These are phyloP conservation scores for Oxytorus armatus DNA, from an alignment of 2,888 invertebrate genomes.

Conservation along the genomic window DNA sequence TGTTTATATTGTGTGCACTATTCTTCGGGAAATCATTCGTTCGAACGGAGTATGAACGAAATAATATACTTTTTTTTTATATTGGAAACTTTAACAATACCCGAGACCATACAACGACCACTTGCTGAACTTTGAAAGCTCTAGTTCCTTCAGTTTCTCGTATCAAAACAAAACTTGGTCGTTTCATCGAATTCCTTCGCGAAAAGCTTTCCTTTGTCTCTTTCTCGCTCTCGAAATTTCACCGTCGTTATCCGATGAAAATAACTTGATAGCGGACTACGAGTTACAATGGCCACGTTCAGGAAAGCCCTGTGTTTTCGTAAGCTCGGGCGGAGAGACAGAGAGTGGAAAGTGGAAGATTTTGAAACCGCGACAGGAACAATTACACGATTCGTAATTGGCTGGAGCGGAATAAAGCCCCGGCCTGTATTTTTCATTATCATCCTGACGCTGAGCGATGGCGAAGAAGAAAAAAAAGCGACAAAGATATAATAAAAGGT, in stretches of 20 bases:
- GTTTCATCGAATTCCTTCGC: neutral
- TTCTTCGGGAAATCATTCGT: conserved; percentile 5
- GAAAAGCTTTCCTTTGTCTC: conserved; percentile 26
- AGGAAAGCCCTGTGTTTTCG: neutral
- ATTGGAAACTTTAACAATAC: conserved; percentile 31
- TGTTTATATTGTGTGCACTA: neutral
- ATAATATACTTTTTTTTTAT: conserved; percentile 23
- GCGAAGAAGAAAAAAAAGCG: conserved; percentile 7
- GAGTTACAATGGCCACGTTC: conserved; percentile 30
- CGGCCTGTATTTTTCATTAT: conserved; percentile 67
- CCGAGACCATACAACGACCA: conserved; percentile 9
- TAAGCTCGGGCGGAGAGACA: conserved; percentile 2
- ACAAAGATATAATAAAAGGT: conserved; percentile 42
- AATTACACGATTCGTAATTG: conserved; percentile 69
- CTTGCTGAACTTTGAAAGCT: conserved; percentile 31
- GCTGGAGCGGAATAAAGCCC: conserved; percentile 53
- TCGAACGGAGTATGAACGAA: conserved; percentile 19
- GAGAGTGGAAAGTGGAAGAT: conserved; percentile 23
- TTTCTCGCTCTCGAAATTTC: conserved; percentile 2
- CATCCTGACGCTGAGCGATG: conserved; percentile 33
- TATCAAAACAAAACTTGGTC: conserved; percentile 37
- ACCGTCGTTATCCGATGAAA: conserved; percentile 51
- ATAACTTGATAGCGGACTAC: conserved; percentile 23
- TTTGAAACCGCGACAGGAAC: conserved; percentile 53
- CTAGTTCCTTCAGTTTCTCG: conserved; percentile 8